Evolutionary conservation across 2,113 vertebrate species (phyloP), one percentile per base, ranked within the genome.

Genomic region (Actenoides hombroni): DNA sequence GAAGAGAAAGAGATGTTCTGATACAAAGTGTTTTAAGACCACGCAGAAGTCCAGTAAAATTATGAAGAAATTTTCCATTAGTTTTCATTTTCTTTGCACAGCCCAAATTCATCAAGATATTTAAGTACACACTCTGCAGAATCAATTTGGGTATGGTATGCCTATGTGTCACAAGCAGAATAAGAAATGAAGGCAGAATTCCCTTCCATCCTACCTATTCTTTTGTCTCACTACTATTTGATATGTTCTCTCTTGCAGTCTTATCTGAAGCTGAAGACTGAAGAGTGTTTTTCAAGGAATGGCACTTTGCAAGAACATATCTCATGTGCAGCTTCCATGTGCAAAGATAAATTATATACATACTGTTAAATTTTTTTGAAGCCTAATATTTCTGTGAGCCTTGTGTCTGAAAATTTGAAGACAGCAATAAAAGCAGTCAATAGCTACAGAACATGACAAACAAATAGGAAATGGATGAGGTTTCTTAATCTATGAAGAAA

Each of bases 401-500:
- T 75, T 29, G 75, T 71, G 53, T 63, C 82, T 79, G 48, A 92
- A 84, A n/a, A n/a, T n/a, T n/a, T n/a, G n/a, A n/a, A n/a, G n/a
- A n/a, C n/a, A n/a, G n/a, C n/a, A n/a, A n/a, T n/a, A n/a, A n/a
- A n/a, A n/a, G n/a, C n/a, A n/a, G n/a, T n/a, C n/a, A n/a, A n/a
- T n/a, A n/a, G n/a, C n/a, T n/a, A n/a, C n/a, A n/a, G n/a, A n/a
- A n/a, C n/a, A n/a, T n/a, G n/a, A n/a, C n/a, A n/a, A n/a, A n/a
- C n/a, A n/a, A n/a, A n/a, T n/a, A n/a, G n/a, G n/a, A n/a, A n/a
- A n/a, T n/a, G n/a, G n/a, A n/a, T n/a, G n/a, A n/a, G n/a, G n/a
- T n/a, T n/a, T n/a, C n/a, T n/a, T n/a, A n/a, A n/a, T n/a, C n/a
- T n/a, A n/a, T n/a, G n/a, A n/a, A n/a, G n/a, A n/a, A n/a, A n/a